Evolutionary conservation across 1,140 invertebrate species (phyloP), one percentile per base, ranked within the genome.

Genomic region (Megalonaias nervosa): DNA sequence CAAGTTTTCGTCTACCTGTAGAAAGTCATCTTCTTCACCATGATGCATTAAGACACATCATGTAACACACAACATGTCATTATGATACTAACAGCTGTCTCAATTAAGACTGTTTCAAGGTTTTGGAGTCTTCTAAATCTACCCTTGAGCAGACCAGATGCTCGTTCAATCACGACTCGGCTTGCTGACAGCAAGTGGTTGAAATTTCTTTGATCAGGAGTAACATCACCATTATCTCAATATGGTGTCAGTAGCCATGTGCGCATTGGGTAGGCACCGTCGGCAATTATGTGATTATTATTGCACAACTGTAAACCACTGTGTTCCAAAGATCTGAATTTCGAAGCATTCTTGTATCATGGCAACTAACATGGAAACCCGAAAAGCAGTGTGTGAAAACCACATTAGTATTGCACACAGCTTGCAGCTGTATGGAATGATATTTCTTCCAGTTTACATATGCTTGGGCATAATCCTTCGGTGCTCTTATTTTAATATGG

Each of bases 61-160:
- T 90, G 87, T 69, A 91, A 72, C 13, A 90, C 82, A 73, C 82
- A 83, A 73, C 82, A 83, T 15, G 83, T 67, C 55, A 76, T 68
- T 6, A 79, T 76, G 2, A 74, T 72, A 19, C 86, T 65, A 48
- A 48, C 6, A 48, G 38, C 38, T 48, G 38, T 48, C 38, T 48
- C 38, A 11, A 38, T 38, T 9, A 38, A 38, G 0, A 38, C 38
- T 38, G 38, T 48, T 48, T 48, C 38, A 48, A 48, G 4, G 38
- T 48, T 48, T 48, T 48, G 1, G 9, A 48, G 38, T 48, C 11
- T 48, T 48, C 38, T 48, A 11, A 48, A 48, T 48, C 38, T 48
- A 11, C 38, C 38, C 38, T 48, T 48, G 38, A 48, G 38, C 9
- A 48, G 38, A 6, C 38, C 26, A 31, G 4, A 31, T 2, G 26